phyloP scores from a whole-genome alignment of 1,140 invertebrate species.

The Apolygus lucorum region DNA sequence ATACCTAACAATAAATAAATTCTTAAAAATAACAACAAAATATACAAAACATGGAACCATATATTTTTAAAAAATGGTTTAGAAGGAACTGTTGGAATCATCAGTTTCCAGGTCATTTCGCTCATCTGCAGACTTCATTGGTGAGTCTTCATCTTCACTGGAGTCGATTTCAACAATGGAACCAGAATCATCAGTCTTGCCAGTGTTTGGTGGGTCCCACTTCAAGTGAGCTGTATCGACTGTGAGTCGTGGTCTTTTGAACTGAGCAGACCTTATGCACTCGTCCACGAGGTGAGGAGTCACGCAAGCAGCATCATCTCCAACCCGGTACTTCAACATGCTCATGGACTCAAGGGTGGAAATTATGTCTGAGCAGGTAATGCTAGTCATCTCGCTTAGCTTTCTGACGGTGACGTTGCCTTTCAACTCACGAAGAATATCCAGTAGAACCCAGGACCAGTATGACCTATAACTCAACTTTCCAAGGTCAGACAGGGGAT shows the following conservation, averaged over 20 bases:
- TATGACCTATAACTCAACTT: slow-evolving; percentile 95
- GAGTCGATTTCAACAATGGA: not conserved
- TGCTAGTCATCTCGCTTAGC: slow-evolving; percentile 83
- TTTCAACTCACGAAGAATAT: slow-evolving; percentile 63
- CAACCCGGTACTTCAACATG: slow-evolving; percentile 98
- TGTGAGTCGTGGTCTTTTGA: slow-evolving; percentile 77
- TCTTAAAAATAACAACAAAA: too few species aligned
- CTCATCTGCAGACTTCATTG: not conserved
- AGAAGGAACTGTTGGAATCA: not conserved
- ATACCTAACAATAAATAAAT: too few species aligned
- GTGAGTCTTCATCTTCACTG: not conserved
- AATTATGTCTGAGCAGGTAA: slow-evolving; percentile 91
- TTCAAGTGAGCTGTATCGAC: slow-evolving; percentile 71
- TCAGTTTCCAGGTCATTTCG: not conserved
- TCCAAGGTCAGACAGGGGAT: slow-evolving; percentile 93
- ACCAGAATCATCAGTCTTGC: slow-evolving; percentile 26
- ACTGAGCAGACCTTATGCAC: slow-evolving; percentile 82
- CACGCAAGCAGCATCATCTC: slow-evolving; percentile 95
- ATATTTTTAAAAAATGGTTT: not conserved
- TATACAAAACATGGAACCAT: not conserved
- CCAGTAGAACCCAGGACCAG: slow-evolving; percentile 93
- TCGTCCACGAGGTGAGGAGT: slow-evolving; percentile 92
- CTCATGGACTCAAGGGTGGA: slow-evolving; percentile 93
- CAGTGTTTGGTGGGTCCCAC: slow-evolving; percentile 58
- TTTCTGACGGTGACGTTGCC: not conserved